phyloP scores from a whole-genome alignment of 2,797 vertebrate species.

The Vespertilio murinus region DNA sequence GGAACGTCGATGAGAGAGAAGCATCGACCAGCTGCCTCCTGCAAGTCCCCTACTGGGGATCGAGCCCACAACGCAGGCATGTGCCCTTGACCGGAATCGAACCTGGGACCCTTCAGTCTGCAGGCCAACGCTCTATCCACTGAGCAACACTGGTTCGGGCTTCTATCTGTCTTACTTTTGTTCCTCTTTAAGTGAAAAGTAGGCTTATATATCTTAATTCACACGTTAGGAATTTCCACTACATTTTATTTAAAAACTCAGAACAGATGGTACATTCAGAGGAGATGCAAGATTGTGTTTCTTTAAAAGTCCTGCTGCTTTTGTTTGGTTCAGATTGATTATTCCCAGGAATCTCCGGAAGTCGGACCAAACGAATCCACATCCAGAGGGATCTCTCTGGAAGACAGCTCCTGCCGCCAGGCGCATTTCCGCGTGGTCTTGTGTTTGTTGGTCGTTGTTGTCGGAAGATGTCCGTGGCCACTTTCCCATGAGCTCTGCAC shows the following conservation, averaged over 20 bases:
- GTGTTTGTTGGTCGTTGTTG: neutral
- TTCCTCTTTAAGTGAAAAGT: neutral
- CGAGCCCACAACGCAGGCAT: no score
- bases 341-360: neutral
- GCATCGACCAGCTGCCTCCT: no score
- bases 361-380: neutral
- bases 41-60: no score
- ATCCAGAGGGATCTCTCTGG: neutral
- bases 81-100: no score
- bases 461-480: neutral
- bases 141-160: no score
- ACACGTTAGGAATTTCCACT: neutral
- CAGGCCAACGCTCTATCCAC: no score
- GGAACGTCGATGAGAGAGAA: no score
- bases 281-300: neutral
- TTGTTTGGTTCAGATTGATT: neutral
- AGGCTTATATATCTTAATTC: neutral
- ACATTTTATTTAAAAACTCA: constrained; percentile 8
- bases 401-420: neutral
- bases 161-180: no score
- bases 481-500: neutral
- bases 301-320: neutral
- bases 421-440: neutral
- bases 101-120: no score
- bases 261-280: neutral